These are phyloP conservation scores for Cryptotis parvus DNA, from an alignment of 2,113 vertebrate genomes.

Conservation along the genomic window DNA sequence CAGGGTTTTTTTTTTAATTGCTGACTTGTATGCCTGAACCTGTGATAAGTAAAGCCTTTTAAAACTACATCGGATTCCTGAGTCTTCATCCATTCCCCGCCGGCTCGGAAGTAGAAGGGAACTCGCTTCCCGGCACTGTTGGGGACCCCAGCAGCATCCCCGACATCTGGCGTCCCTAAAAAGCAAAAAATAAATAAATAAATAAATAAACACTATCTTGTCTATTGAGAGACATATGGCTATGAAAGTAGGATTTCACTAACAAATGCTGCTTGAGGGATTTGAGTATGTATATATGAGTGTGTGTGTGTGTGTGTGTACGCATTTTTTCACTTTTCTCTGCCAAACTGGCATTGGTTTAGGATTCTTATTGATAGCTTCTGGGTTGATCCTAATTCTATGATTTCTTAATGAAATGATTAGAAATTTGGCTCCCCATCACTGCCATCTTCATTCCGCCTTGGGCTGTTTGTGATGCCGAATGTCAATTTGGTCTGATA, in stretches of 20 bases:
- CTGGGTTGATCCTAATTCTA: slow-evolving; percentile 53
- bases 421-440: slow-evolving; percentile 67
- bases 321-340: slow-evolving; percentile 44
- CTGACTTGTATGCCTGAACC: no score
- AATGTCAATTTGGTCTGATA: slow-evolving; percentile 65
- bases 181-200: no score
- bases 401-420: slow-evolving; percentile 74
- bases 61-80: no score
- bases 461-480: slow-evolving; percentile 47
- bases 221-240: slow-evolving; percentile 27
- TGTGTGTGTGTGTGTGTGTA: neutral
- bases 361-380: slow-evolving; percentile 47
- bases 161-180: no score
- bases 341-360: slow-evolving; percentile 56
- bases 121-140: no score
- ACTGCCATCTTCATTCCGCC: slow-evolving; percentile 54
- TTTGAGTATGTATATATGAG: neutral
- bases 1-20: no score
- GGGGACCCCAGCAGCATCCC: no score
- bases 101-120: no score
- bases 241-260: slow-evolving; percentile 18
- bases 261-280: neutral
- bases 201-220: slow-evolving; percentile 42
- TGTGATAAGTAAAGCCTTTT: no score
- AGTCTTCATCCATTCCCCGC: no score